Evolutionary conservation across 2,888 invertebrate species (phyloP).

Genomic region (Cotesia congregata): DNA sequence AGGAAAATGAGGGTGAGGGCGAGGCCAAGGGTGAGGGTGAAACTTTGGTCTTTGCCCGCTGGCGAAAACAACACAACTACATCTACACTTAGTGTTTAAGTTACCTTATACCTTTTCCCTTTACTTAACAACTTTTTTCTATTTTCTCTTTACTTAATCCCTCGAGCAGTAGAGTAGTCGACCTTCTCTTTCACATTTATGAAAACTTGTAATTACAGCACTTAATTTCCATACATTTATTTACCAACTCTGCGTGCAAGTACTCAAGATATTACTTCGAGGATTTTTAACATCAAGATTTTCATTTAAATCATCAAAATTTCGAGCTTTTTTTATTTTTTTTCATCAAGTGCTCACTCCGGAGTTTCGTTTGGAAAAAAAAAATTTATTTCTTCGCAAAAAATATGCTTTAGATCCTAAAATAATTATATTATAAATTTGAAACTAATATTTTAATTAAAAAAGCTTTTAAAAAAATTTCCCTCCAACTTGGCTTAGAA

Average conservation of each 20-base stretch:
- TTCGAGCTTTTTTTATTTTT: background rate
- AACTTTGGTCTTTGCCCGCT: constrained; percentile 43
- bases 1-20: constrained; percentile 29
- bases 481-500: too few species aligned
- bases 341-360: background rate
- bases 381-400: too few species aligned
- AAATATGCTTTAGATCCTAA: too few species aligned
- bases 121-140: constrained; percentile 2
- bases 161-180: constrained; percentile 39
- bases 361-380: too few species aligned
- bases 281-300: background rate
- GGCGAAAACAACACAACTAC: constrained; percentile 39
- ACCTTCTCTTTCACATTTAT: constrained; percentile 28
- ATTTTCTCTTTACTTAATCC: constrained; percentile 36
- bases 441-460: too few species aligned
- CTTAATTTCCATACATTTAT: constrained; percentile 46
- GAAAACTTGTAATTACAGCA: constrained; percentile 48
- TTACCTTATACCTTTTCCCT: constrained; percentile 33
- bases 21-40: constrained; percentile 3
- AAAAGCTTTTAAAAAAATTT: too few species aligned
- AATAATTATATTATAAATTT: too few species aligned
- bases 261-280: constrained; percentile 29
- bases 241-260: background rate
- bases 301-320: background rate
- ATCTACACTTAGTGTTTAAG: constrained; percentile 25